Base-by-base conservation (phyloP, 2,888 invertebrate species). In the Xestia xanthographa region DNA sequence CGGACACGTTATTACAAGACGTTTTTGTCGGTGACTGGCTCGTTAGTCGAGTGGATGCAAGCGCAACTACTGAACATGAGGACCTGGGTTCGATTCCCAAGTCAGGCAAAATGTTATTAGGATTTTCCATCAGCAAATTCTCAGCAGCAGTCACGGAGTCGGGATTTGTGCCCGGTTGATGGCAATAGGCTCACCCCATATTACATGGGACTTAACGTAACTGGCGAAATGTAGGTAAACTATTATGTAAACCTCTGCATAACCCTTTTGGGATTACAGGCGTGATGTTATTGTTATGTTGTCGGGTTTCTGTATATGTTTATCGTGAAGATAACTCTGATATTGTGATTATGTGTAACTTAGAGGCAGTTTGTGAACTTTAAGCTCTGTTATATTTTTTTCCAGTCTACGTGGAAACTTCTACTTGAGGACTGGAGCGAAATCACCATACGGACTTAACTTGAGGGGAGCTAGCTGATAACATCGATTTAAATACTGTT, bases 371-470 rank as follows among this genome's bases (percentile, higher is more conserved):
- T 29, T 29, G 26, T 17, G 58, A 58, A 62, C 38, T 62, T 6
- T 12, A 12, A 2, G 6, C 20, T n/a, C 34, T 50, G 0, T 60
- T n/a, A 60, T 58, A 34, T 68, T 82, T 72, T 41, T 89, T 89
- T 92, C 53, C 92, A 95, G 95, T 38, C 86, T 94, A 79, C 91
- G 91, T 0, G 95, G 95, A 0, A 92, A 95, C 80, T 95, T 86
- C 82, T 95, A 95, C 73, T 82, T 95, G 5, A 85, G 92, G 5
- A 95, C 95, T 0, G 94, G 92, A 0, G 87, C 92, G 0, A 88
- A 84, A 43, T 70, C 88, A 0, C 95, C 95, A 0, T 95, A 90
- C 65, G 91, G 94, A 0, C 81, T 95, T 17, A 92, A 91, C 0
- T 77, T 87, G 43, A 85, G 89, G 34, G 95, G 95, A 1, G 91